Base-by-base conservation (phyloP, 1,140 invertebrate species). In the Euschistus heros region DNA sequence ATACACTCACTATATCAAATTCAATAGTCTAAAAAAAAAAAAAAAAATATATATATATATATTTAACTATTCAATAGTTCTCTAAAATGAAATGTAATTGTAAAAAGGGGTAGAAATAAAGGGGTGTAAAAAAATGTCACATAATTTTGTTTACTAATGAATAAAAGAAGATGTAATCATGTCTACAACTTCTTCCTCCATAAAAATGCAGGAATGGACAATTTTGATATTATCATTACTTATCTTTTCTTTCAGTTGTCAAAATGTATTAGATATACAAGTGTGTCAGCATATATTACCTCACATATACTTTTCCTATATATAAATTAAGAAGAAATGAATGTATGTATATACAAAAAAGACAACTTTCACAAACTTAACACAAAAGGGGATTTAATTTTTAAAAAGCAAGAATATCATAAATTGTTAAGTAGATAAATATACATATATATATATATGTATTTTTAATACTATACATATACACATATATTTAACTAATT, bases 1-100 rank as follows among this genome's bases (percentile, higher is more conserved):
- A 44, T 44, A 62, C 33, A 44, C 60, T 42, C 33, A 44, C 20
- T 42, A 44, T 44, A 62, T 44, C 27, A 62, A 62, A 62, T 62
- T 30, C 60, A 62, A 20, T 62, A 37, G 44, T 62, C 60, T 42
- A 61, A 37, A 37, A 46, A 20, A 20, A 62, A 62, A 44, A 42
- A 24, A 62, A 26, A 42, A 30, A 27, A 8, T 42, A 20, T 44
- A 62, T 62, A 17, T 33, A 27, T 61, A 27, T 61, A n/a, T 17
- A 61, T 18, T 20, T 50, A 20, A 50, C 47, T 37, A 37, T 37
- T 37, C 3, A 37, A 37, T 37, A 37, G 33, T 37, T 37, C 33
- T 37, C 33, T 37, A 37, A 37, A 37, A 37, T 37, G 33, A 37
- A 37, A 37, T 37, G 33, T 37, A 37, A 37, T 37, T 10, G 5